Base-by-base conservation (phyloP, 1,140 invertebrate species). In the Diorhabda sublineata region DNA sequence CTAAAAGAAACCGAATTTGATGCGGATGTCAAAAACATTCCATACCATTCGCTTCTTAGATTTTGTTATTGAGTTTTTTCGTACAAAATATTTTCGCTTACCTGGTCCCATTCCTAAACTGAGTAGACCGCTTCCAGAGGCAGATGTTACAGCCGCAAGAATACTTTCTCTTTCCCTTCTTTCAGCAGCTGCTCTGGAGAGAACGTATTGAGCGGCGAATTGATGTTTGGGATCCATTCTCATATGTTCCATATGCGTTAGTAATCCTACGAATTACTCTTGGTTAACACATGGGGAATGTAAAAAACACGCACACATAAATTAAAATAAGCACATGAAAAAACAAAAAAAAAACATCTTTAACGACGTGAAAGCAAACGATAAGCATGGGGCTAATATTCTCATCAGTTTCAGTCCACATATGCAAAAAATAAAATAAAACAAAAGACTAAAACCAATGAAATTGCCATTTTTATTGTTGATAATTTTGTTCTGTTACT, bases 231-330 rank as follows among this genome's bases (percentile, higher is more conserved):
- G 94, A 82, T 97, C 94, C 93, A 96, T 96, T 76, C 94, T 88
- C 95, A 96, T 96, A 78, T 96, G 93, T 79, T 97, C 95, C 94
- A 97, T 96, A 80, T 97, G 95, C 70, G 91, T 92, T 64, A 97
- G 85, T 42, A 97, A 85, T 80, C 94, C 95, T 96, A 58, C 5
- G 42, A 42, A 59, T 8, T n/a, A 11, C 5, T 41, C 8, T 61
- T 41, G 4, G 59, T 42, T 61, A 43, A 11, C 26, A 43, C 59
- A 61, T 42, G 3, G 6, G 42, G 42, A 42, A 8, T 61, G n/a
- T n/a, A 3, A 41, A 41, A 42, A 52, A 52, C n/a, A 52, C 47
- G n/a, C 2, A 3, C 47, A 52, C 47, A 52, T 8, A 52, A 52
- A 52, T n/a, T 26, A 26, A 26, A 26, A 26, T 61, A 61, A 61